Percentiles rank a stretch among this genome's conserved stretches.
Evolutionary conservation across 2,888 invertebrate species (phyloP).

Genomic region (Aphidius colemani): DNA sequence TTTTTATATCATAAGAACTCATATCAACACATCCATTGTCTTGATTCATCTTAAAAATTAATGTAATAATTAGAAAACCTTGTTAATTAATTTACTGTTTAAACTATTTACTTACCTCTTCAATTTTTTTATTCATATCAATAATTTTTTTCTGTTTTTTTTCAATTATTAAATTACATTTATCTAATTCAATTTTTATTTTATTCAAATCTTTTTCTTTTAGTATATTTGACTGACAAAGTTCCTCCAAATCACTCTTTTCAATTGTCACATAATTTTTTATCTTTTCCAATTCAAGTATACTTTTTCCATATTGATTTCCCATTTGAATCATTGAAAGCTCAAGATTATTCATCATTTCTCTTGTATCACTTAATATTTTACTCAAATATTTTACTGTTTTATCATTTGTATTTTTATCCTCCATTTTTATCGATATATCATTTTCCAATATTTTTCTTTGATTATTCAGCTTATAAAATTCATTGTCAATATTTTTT

Average conservation of each 20-base stretch:
- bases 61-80: not conserved
- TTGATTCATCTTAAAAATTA: conserved; percentile 43
- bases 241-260: conserved; percentile 54
- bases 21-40: conserved; percentile 52
- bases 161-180: conserved; percentile 58
- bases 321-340: conserved; percentile 64
- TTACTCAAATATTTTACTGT: conserved; percentile 65
- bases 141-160: conserved; percentile 63
- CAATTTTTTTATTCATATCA: conserved; percentile 63
- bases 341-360: conserved; percentile 63
- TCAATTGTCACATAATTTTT: conserved; percentile 42
- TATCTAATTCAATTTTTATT: conserved; percentile 60
- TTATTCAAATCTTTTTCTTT: conserved; percentile 60
- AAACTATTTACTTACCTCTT: conserved; percentile 45
- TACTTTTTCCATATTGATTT: conserved; percentile 65
- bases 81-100: not conserved
- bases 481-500: conserved; percentile 58
- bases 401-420: conserved; percentile 72
- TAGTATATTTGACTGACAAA: conserved; percentile 51
- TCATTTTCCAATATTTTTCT: conserved; percentile 70
- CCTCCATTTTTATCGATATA: conserved; percentile 69
- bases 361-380: conserved; percentile 59
- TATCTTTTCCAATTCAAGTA: conserved; percentile 66
- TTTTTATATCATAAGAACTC: conserved; percentile 67
- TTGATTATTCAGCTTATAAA: conserved; percentile 63